Evolutionary conservation across 2,113 vertebrate species (phyloP), one percentile per base, ranked within the genome.

Genomic region (Lamprotornis superbus): DNA sequence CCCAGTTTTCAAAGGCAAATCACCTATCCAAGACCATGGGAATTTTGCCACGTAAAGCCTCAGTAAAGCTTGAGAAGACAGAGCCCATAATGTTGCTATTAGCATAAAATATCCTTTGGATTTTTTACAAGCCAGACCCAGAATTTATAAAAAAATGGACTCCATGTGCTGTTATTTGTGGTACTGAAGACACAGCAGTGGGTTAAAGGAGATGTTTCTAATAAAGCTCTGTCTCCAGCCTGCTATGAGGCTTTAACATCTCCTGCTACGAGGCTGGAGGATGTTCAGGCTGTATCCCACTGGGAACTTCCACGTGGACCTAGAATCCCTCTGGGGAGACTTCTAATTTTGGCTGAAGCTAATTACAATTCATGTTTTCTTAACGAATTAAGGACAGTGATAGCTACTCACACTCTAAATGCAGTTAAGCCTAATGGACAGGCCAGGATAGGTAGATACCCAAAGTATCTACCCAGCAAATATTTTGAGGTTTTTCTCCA

Each of bases 341-440:
- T 91, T 93, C 84, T 95, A 94, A 57, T 55, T 94, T 97, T 90
- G 89, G 73, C 91, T 82, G 76, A 95, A 90, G 88, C 64, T 93
- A 98, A 98, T 98, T 98, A 97, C 59, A 96, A 95, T 92, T 81
- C 82, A 60, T 98, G 96, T 98, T 98, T 97, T 97, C 91, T 94
- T 97, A 98, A 76, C 5, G 68, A 98, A 95, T 97, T 97, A 97
- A 97, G 78, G 90, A 46, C 81, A 90, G 79, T 56, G 93, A 97
- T 95, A 98, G 73, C 40, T 44, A 50, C 37, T 92, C 93, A 91
- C 77, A 14, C 88, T 89, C 47, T 91, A 96, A 94, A 78, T 88
- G 33, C 61, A 87, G 75, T 88, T 97, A 96, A 95, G 92, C 96
- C 83, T 97, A 93, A 83, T 92, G 67, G 74, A 78, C 87, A 95